Evolutionary conservation across 2,888 invertebrate genomes (phyloP).

Genomic region (Drosophila hamatofila): DNA sequence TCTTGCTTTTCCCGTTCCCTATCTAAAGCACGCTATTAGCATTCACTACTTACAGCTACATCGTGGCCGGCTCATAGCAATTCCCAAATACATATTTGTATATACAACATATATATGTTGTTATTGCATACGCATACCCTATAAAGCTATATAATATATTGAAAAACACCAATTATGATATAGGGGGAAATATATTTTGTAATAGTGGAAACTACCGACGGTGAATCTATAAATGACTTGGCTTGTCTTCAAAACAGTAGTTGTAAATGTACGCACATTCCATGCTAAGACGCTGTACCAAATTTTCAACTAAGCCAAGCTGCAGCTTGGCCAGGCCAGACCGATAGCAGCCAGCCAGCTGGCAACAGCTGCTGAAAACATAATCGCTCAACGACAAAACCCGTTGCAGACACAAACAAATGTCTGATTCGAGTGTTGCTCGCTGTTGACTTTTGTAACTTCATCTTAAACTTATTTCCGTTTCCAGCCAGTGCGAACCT

Average conservation of each 20-base stretch:
- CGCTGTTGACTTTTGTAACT: constrained; percentile 56
- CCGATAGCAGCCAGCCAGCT: constrained; percentile 9
- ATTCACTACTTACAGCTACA: constrained; percentile 9
- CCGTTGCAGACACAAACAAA: constrained; percentile 53
- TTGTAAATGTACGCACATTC: background rate
- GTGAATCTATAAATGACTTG: background rate
- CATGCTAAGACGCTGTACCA: background rate
- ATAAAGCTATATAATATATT: background rate
- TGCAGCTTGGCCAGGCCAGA: constrained; percentile 3
- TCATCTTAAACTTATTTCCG: constrained; percentile 48
- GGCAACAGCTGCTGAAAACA: constrained; percentile 61
- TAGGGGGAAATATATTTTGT: background rate
- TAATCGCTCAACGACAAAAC: constrained; percentile 63
- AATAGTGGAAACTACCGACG: background rate
- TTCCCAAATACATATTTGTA: constrained; percentile 13
- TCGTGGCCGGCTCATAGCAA: constrained; percentile 7
- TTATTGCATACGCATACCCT: background rate
- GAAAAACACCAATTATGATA: background rate
- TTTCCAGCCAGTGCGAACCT: constrained; percentile 27
- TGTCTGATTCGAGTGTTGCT: constrained; percentile 43
- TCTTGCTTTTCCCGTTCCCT: constrained; percentile 15
- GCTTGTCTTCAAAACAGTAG: background rate
- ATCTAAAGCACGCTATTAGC: constrained; percentile 40
- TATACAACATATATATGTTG: background rate
- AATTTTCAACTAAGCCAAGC: constrained; percentile 19